phyloP scores from a whole-genome alignment of 30 jellyfish, hydroid and myxozoan species.

The Euphysa ruthae region DNA sequence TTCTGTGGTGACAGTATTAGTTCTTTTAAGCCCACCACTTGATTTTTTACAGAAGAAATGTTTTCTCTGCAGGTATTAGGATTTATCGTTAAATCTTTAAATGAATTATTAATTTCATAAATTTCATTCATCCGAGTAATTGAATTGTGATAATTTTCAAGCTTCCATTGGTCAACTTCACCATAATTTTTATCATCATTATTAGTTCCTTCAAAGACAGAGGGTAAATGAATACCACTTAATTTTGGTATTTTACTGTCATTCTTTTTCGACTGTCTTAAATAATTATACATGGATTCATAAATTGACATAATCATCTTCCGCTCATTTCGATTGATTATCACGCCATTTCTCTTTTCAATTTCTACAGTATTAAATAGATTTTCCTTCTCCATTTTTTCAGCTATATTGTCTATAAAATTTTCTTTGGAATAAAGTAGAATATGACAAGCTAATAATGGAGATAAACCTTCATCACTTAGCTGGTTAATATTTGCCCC shows the following conservation, averaged over 20 bases:
- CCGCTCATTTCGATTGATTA: conserved; percentile 59
- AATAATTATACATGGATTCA: conserved; percentile 31
- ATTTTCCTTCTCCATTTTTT: conserved; percentile 68
- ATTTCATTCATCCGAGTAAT: conserved; percentile 44
- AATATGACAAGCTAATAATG: conserved; percentile 79
- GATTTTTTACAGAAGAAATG: too few species aligned
- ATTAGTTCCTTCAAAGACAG: not conserved
- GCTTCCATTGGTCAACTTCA: conserved; percentile 58
- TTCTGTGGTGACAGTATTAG: not conserved
- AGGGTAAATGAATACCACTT: not conserved
- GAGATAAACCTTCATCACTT: conserved; percentile 77
- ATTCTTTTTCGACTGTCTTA: not conserved
- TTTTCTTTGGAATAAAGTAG: conserved; percentile 62
- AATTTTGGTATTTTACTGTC: not conserved
- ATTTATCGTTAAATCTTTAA: conserved; percentile 27
- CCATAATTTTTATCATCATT: conserved; percentile 3
- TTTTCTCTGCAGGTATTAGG: conserved; percentile 35
- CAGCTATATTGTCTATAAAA: conserved; percentile 74
- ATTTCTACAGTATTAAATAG: conserved; percentile 59
- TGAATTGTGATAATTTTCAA: conserved; percentile 57
- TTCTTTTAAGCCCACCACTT: too few species aligned
- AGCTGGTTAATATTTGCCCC: conserved; percentile 79
- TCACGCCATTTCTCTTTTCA: conserved; percentile 63
- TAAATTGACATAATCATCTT: conserved; percentile 48
- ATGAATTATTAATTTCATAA: conserved; percentile 39